A percentile compares a stretch with the other conserved stretches of the same genome.
Conservation (phyloP, 92 coral and sea anemone genomes). For the Isaurus tuberculatus region DNA sequence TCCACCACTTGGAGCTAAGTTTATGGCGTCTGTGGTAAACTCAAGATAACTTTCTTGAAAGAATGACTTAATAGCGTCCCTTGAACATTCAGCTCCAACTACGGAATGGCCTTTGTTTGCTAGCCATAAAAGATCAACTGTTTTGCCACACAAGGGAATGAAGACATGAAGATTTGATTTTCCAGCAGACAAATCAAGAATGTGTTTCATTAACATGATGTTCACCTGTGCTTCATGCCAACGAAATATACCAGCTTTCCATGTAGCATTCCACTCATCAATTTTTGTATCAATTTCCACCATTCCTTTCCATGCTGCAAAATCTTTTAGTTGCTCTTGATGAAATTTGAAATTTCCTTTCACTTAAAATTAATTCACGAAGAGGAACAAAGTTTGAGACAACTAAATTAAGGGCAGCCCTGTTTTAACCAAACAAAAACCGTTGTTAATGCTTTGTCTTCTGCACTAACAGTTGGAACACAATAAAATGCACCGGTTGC, state of each 20-base stretch:
- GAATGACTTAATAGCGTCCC: conserved; percentile 46
- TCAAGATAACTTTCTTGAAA: conserved; percentile 51
- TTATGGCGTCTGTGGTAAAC: conserved; percentile 54
- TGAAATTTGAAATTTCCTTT: too few relatives aligned
- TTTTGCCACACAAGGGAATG: conserved; percentile 19
- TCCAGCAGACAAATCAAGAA: background rate
- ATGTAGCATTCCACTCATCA: background rate
- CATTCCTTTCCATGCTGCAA: too few relatives aligned
- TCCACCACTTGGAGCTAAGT: conserved; percentile 60
- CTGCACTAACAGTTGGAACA: too few relatives aligned
- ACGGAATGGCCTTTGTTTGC: conserved; percentile 60
- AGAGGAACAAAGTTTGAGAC: too few relatives aligned
- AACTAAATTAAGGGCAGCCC: too few relatives aligned
- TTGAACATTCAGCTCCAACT: conserved; percentile 43
- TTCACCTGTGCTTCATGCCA: background rate
- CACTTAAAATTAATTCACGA: too few relatives aligned
- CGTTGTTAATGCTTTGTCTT: too few relatives aligned
- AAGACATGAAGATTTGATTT: background rate
- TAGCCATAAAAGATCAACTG: conserved; percentile 8
- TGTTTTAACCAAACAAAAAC: too few relatives aligned
- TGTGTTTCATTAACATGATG: background rate
- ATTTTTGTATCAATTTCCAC: too few relatives aligned
- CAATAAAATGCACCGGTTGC: too few relatives aligned
- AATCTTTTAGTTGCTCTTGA: too few relatives aligned
- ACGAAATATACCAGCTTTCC: background rate